Evolutionary conservation across 2,888 invertebrate genomes (phyloP).

Genomic region (Torymus texanus): DNA sequence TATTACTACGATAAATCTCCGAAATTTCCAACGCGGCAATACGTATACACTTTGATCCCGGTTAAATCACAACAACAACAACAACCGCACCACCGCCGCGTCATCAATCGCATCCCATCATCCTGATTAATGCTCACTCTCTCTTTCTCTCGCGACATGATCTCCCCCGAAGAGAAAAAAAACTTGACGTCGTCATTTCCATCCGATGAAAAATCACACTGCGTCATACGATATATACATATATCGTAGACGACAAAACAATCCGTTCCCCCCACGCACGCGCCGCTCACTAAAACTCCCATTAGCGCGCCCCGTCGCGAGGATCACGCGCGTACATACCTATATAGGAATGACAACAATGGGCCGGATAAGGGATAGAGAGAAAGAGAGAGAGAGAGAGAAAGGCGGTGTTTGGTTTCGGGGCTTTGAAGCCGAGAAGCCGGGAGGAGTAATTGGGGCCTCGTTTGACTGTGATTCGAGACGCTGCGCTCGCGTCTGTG

Average conservation of each 20-base stretch:
- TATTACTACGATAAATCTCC: too few species aligned
- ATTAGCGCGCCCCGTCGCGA: constrained; percentile 45
- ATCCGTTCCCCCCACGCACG: neutral
- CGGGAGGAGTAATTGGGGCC: too few species aligned
- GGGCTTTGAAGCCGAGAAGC: too few species aligned
- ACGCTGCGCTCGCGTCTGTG: too few species aligned
- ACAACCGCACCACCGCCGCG: too few species aligned
- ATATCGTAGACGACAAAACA: constrained; percentile 16
- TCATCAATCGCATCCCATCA: too few species aligned
- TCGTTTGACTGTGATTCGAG: too few species aligned
- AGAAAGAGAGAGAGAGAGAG: neutral
- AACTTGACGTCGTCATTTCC: constrained; percentile 25
- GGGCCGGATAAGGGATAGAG: neutral
- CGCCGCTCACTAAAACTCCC: constrained; percentile 34
- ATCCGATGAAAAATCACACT: constrained; percentile 26
- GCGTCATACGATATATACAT: neutral
- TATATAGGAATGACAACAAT: constrained; percentile 4
- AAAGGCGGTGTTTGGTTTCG: neutral
- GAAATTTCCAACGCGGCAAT: too few species aligned
- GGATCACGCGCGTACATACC: neutral
- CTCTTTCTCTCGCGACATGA: neutral
- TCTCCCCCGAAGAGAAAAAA: neutral
- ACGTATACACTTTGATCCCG: too few species aligned
- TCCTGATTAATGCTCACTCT: too few species aligned
- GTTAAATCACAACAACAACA: too few species aligned